phyloP scores from a whole-genome alignment of 2,113 vertebrate species.

The Bufo bufo region DNA sequence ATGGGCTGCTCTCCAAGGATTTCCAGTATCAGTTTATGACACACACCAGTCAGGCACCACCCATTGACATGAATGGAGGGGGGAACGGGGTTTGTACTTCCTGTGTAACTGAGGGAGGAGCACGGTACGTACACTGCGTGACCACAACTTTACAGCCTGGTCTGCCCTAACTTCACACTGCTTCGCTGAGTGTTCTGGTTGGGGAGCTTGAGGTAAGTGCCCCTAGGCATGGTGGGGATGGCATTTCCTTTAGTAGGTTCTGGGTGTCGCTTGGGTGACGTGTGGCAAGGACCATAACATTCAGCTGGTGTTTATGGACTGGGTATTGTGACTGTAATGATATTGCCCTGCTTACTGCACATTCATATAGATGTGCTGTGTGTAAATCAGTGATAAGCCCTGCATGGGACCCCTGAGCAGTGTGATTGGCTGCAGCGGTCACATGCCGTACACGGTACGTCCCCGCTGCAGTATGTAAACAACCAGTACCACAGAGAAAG shows the following conservation, averaged over 20 bases:
- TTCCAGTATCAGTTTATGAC: slow-evolving; percentile 17
- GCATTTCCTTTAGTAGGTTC: background rate
- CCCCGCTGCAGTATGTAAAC: no score
- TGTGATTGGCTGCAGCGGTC: no score
- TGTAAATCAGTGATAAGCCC: no score
- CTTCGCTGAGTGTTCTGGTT: background rate
- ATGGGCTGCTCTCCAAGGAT: slow-evolving; percentile 2
- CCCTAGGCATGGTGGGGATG: background rate
- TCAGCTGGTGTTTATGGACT: no score
- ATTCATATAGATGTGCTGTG: no score
- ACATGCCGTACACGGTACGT: no score
- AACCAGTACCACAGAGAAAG: no score
- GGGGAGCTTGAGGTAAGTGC: background rate
- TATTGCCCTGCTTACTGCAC: no score
- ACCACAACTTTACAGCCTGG: background rate
- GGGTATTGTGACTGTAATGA: no score
- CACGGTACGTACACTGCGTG: background rate
- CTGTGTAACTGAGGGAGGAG: slow-evolving; percentile 16
- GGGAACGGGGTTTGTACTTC: slow-evolving; percentile 17
- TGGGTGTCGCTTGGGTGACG: background rate
- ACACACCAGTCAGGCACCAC: background rate
- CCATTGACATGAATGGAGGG: slow-evolving; percentile 13
- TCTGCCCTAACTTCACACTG: background rate
- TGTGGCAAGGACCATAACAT: background rate
- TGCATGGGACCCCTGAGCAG: no score